phyloP scores from a whole-genome alignment of 2,113 vertebrate species.

The Heloderma charlesbogerti region DNA sequence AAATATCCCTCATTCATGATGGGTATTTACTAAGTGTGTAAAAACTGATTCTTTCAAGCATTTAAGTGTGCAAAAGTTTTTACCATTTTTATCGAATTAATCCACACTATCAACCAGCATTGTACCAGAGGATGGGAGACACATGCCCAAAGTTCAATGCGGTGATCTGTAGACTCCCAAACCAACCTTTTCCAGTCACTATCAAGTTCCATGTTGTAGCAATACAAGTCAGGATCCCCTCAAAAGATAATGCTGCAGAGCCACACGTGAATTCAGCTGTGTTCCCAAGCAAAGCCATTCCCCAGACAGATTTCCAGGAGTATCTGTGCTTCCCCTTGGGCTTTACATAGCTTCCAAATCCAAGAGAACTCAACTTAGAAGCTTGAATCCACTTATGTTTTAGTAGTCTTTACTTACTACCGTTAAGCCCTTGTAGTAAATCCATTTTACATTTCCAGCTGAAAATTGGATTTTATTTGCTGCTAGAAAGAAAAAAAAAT shows the following conservation, averaged over 20 bases:
- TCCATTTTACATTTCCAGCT: constrained; percentile 12
- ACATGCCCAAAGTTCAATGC: constrained; percentile 54
- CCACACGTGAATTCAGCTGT: constrained; percentile 73
- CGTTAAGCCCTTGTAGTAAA: neutral
- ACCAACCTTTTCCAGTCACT: constrained; percentile 79
- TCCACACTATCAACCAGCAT: neutral
- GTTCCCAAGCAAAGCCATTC: constrained; percentile 46
- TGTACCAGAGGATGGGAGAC: neutral
- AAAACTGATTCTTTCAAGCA: neutral
- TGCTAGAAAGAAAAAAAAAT: neutral
- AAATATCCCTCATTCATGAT: neutral
- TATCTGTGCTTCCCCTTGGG: constrained; percentile 5
- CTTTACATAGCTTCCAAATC: constrained; percentile 10
- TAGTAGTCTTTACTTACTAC: neutral
- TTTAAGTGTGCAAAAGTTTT: neutral
- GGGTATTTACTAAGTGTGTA: neutral
- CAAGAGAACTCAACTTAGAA: constrained; percentile 2
- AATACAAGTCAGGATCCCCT: constrained; percentile 88
- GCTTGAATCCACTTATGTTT: constrained; percentile 20
- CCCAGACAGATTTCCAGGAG: constrained; percentile 43
- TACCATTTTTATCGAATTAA: neutral
- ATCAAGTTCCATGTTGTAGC: constrained; percentile 86
- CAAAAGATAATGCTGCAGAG: constrained; percentile 98
- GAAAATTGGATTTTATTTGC: constrained; percentile 1
- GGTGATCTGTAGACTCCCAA: constrained; percentile 87